Percentiles rank a stretch among this genome's conserved stretches.
phyloP scores from a whole-genome alignment of 2,888 invertebrate species.

The Heterodera filipjevi region DNA sequence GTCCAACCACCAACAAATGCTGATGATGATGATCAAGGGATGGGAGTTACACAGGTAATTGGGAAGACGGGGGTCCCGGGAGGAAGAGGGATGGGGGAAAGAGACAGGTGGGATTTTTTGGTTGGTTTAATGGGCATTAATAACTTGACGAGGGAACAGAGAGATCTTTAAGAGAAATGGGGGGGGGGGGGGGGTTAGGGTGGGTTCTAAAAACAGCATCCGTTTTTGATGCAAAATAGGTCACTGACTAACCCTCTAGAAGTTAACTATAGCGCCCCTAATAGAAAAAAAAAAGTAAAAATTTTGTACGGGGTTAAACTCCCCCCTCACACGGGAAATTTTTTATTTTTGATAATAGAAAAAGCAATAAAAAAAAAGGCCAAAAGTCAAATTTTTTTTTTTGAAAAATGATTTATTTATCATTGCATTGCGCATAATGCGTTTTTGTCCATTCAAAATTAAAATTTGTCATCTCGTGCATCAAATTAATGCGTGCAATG shows the following conservation, averaged over 20 bases:
- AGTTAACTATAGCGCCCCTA: too few species aligned
- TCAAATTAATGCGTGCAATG: slow-evolving; percentile 1
- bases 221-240: not conserved
- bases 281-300: too few species aligned
- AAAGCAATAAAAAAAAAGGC: not conserved
- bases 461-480: not conserved
- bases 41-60: not conserved
- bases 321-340: too few species aligned
- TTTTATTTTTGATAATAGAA: too few species aligned
- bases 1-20: not conserved
- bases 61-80: not conserved
- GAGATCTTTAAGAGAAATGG: too few species aligned
- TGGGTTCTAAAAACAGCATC: not conserved
- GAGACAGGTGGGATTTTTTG: not conserved
- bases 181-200: too few species aligned
- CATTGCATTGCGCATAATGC: too few species aligned
- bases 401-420: too few species aligned
- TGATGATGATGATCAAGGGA: not conserved
- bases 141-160: not conserved
- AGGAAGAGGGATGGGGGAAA: not conserved
- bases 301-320: too few species aligned
- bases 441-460: not conserved
- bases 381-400: too few species aligned
- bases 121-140: not conserved
- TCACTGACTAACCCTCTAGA: too few species aligned